Conservation (phyloP, 2,888 invertebrate genomes). For the Xylota sylvarum region DNA sequence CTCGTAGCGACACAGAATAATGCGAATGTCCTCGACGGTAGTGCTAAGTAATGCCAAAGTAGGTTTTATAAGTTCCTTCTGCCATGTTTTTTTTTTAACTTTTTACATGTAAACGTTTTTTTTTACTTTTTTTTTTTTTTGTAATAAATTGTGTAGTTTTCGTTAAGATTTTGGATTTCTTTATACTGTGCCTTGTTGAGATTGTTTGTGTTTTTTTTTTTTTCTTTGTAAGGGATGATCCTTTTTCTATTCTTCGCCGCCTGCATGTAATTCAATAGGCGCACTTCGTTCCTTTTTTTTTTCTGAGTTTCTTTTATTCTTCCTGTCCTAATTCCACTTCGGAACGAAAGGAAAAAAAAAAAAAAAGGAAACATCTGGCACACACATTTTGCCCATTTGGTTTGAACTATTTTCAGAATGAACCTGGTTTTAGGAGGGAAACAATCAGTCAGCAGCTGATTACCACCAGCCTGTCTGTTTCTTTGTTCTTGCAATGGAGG, state of each 20-base stretch:
- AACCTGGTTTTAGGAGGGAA: conserved; percentile 43
- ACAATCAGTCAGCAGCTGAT: conserved; percentile 52
- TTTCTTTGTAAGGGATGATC: conserved; percentile 43
- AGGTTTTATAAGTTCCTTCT: conserved; percentile 28
- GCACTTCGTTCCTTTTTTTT: conserved; percentile 32
- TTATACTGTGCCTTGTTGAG: conserved; percentile 23
- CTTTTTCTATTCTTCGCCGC: neutral
- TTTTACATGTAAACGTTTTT: neutral
- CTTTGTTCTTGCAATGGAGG: conserved; percentile 10
- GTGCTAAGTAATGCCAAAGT: conserved; percentile 43
- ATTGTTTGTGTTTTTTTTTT: conserved; percentile 1
- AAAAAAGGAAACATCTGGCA: conserved; percentile 64
- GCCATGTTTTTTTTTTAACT: conserved; percentile 21
- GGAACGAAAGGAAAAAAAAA: conserved; percentile 12
- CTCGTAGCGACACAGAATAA: conserved; percentile 81
- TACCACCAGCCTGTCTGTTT: conserved; percentile 25
- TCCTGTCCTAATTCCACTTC: conserved; percentile 28
- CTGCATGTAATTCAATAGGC: conserved; percentile 65
- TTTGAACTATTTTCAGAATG: conserved; percentile 57
- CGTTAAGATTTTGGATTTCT: conserved; percentile 10
- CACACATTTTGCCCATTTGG: conserved; percentile 62
- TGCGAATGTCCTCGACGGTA: neutral
- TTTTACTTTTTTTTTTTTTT: conserved; percentile 9
- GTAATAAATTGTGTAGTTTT: conserved; percentile 31
- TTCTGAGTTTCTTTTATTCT: conserved; percentile 24